phyloP scores from a whole-genome alignment of 2,888 invertebrate genomes.

The Pseudanteris insignis region DNA sequence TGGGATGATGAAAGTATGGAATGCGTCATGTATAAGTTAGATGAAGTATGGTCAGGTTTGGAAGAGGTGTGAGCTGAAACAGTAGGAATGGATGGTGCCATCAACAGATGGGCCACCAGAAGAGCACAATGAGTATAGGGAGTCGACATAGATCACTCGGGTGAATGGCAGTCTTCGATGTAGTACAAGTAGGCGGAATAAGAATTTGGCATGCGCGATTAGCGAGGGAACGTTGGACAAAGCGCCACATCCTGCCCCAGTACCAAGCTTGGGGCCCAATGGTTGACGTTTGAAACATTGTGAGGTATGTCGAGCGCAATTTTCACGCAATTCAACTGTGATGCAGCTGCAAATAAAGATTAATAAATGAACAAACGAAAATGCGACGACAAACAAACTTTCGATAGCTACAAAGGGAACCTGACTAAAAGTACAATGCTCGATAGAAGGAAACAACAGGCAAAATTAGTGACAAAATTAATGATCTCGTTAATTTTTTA shows the following conservation, averaged over 20 bases:
- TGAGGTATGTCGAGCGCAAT: constrained; percentile 22
- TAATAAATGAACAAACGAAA: constrained; percentile 14
- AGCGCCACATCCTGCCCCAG: constrained; percentile 47
- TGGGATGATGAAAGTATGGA: too few species aligned
- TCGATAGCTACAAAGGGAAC: constrained; percentile 42
- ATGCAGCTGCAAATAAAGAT: constrained; percentile 21
- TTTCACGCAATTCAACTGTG: constrained; percentile 20
- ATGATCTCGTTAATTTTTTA: too few species aligned
- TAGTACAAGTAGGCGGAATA: constrained; percentile 61
- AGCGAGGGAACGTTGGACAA: constrained; percentile 52
- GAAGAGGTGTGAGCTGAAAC: too few species aligned
- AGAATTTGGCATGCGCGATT: constrained; percentile 55
- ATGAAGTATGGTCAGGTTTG: too few species aligned
- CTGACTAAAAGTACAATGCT: constrained; percentile 45
- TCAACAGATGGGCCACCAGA: too few species aligned
- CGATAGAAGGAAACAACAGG: constrained; percentile 10
- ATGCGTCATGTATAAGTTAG: too few species aligned
- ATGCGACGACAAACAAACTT: constrained; percentile 19
- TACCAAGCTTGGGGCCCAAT: constrained; percentile 61
- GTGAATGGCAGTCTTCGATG: constrained; percentile 57
- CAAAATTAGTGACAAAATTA: background rate
- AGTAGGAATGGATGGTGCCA: too few species aligned
- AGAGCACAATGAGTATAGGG: too few species aligned
- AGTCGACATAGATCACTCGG: constrained; percentile 58
- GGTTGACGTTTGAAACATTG: constrained; percentile 53